Evolutionary conservation across 2,113 vertebrate genomes (phyloP), one percentile per base, ranked within the genome.

Genomic region (Taurulus bubalis): DNA sequence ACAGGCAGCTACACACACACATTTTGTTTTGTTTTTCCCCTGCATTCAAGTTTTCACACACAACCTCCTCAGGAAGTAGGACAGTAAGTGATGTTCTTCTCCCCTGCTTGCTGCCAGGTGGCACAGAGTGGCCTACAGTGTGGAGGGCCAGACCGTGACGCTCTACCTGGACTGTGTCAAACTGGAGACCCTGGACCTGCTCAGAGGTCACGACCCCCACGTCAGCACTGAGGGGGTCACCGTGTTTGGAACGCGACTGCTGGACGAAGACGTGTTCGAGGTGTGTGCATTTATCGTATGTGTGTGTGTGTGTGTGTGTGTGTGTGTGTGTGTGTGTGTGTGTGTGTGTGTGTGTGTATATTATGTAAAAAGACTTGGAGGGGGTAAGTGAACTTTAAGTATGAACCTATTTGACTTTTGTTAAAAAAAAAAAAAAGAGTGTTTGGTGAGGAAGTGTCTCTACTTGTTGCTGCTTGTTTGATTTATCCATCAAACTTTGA

Each of bases 221-320:
- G 85, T 99, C 58, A 98, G 98, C 0, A 96, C 96, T 3, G 97
- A 97, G 0, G 98, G 98, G 8, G 99, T 99, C 36, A 94, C 97
- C 0, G 98, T 99, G 2, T 99, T 99, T 3, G 98, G 98, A 36
- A 99, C 97, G 0, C 95, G 98, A 47, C 97, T 99, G 18, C 89
- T 99, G 90, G 98, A 99, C 3, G 97, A 98, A 74, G 96, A 96
- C 49, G 97, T 99, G 47, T 99, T 99, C 83, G 97, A 99, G 97
- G 98, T 42, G n/a, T 53, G 67, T 65, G 65, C 3, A 4, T 60
- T 8, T n/a, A 67, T 18, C 38, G 42, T 73, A 24, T 28, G 7
- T 45, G 53, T 26, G 55, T 58, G 24, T 56, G 53, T 26, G 53
- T n/a, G n/a, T n/a, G n/a, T n/a, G n/a, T n/a, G 98, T 42, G n/a